Evolutionary conservation across 1,140 invertebrate genomes (phyloP).

Genomic region (Sinonovacula constricta): DNA sequence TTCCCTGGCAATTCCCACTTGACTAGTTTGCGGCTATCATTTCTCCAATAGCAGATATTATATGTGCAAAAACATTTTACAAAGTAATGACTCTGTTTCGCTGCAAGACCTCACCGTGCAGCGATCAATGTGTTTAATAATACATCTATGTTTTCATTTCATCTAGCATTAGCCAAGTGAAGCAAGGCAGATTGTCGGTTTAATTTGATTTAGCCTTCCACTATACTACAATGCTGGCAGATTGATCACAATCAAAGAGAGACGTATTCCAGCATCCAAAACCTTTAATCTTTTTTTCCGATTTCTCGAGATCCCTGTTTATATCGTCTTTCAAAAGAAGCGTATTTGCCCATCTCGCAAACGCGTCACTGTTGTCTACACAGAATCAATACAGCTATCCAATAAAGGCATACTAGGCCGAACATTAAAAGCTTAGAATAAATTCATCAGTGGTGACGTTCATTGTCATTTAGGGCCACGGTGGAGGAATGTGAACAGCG

Average conservation of each 20-base stretch:
- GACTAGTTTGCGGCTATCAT: background rate
- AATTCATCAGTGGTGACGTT: slow-evolving; percentile 8
- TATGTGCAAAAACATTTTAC: slow-evolving; percentile 1
- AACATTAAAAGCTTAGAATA: background rate
- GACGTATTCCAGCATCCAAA: slow-evolving; percentile 33
- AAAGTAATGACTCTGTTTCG: slow-evolving; percentile 29
- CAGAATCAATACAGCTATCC: background rate
- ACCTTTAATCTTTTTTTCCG: slow-evolving; percentile 46
- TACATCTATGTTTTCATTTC: slow-evolving; percentile 55
- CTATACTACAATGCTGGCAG: slow-evolving; percentile 43
- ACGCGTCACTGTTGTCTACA: slow-evolving; percentile 1
- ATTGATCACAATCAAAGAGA: slow-evolving; percentile 34
- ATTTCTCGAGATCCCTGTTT: slow-evolving; percentile 44
- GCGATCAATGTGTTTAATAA: slow-evolving; percentile 52
- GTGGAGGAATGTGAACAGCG: too few relatives aligned
- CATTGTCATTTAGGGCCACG: background rate
- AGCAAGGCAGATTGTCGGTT: slow-evolving; percentile 47
- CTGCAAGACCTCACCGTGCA: slow-evolving; percentile 30
- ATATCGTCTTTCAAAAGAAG: slow-evolving; percentile 50
- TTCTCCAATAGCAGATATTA: background rate
- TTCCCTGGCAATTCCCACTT: background rate
- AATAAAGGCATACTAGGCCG: background rate
- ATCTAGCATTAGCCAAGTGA: slow-evolving; percentile 35
- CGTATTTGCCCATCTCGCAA: slow-evolving; percentile 40
- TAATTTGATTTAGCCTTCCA: slow-evolving; percentile 53